Base-by-base conservation (phyloP, 2,888 invertebrate species). In the Octonoba sinensis region DNA sequence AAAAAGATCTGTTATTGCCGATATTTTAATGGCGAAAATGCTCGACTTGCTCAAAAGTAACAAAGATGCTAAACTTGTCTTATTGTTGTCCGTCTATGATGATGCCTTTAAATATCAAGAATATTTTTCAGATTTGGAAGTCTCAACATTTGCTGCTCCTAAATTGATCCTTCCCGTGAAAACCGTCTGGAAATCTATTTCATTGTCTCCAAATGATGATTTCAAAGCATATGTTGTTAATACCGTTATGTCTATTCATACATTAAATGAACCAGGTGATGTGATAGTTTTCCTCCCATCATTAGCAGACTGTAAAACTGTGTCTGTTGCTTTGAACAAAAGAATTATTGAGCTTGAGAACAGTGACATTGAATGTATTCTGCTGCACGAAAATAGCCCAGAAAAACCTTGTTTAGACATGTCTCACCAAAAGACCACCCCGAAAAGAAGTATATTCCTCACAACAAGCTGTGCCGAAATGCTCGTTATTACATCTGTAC, bases 1-100 rank as follows among this genome's bases (percentile, higher is more conserved):
- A 1, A 57, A 64, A n/a, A 49, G 82, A 62, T 60, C 82, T 12
- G 47, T 82, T 20, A 57, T 18, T 18, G 36, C 56, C 16, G 82
- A 82, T 56, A 44, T 82, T 75, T 54, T 76, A 24, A 57, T 82
- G 24, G 59, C 75, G n/a, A 47, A 46, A 22, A 36, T 82, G 22
- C 18, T 13, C 0, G 71, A 76, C 22, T 36, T 49, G 11, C 47
- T 71, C 20, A 46, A 0, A 1, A 44, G 44, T 46, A 44, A 24
- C 16, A n/a, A 57, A 13, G 16, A 71, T 16, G 27, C 18, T 11
- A 59, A 47, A 44, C n/a, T 71, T 2, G 46, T 71, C 22, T 27
- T 71, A 15, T 46, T 71, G 20, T 8, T 59, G 8, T 60, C 70
- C 2, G n/a, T 16, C 12, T 47, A 20, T 47, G 57, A 60, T 59